Evolutionary conservation across 1,140 invertebrate species (phyloP).

Genomic region (Caerostris darwini): DNA sequence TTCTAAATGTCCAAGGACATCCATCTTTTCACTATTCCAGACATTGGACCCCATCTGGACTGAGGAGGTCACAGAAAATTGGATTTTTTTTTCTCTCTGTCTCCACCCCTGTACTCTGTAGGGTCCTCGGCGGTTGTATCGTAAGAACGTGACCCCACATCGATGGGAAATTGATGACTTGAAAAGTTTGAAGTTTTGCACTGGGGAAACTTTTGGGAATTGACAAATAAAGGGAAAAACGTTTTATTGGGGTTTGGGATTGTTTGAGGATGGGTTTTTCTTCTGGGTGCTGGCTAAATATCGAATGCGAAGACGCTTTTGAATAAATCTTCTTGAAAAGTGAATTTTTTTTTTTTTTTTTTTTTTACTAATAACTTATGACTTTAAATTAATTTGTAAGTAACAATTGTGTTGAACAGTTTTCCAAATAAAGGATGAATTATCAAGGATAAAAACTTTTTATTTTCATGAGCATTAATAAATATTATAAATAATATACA

Average conservation of each 20-base stretch:
- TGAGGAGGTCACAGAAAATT: conserved; percentile 68
- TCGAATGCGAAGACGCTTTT: too few species aligned
- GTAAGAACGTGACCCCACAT: conserved; percentile 48
- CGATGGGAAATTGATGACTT: conserved; percentile 70
- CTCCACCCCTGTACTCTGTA: neutral
- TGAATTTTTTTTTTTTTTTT: too few species aligned
- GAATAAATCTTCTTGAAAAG: too few species aligned
- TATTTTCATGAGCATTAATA: too few species aligned
- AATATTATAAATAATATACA: too few species aligned
- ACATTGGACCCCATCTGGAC: conserved; percentile 61
- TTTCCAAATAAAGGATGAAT: too few species aligned
- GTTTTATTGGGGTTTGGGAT: neutral
- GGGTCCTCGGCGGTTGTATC: neutral
- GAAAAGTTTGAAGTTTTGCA: conserved; percentile 58
- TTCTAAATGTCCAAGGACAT: conserved; percentile 34
- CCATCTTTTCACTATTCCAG: conserved; percentile 70
- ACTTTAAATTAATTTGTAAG: too few species aligned
- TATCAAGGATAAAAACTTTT: too few species aligned
- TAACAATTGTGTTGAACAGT: too few species aligned
- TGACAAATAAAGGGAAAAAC: conserved; percentile 23
- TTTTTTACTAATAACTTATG: too few species aligned
- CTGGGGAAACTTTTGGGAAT: conserved; percentile 25
- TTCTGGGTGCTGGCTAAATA: too few species aligned
- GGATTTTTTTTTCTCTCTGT: conserved; percentile 40
- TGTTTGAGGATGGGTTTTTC: neutral